These are phyloP conservation scores for Sphenopsis melanotis DNA, from an alignment of 2,797 vertebrate genomes.

Conservation along the genomic window DNA sequence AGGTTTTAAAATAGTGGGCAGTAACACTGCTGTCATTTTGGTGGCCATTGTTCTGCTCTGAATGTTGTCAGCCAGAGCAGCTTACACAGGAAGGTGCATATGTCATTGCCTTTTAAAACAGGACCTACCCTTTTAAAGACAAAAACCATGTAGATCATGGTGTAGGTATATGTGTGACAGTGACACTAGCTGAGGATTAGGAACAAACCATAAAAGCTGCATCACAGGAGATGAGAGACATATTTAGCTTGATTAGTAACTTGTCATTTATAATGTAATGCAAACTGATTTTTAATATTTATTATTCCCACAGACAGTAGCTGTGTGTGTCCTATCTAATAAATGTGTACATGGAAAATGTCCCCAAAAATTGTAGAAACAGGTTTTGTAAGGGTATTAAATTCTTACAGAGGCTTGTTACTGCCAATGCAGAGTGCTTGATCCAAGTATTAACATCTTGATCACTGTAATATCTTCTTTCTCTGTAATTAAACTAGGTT, in stretches of 20 bases:
- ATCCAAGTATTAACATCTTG: neutral
- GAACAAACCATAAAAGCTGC: neutral
- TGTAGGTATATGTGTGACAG: neutral
- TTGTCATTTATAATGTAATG: neutral
- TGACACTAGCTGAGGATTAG: neutral
- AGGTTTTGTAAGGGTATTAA: neutral
- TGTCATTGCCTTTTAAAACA: neutral
- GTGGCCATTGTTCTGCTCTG: neutral
- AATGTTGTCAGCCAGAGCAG: neutral
- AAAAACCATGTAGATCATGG: neutral
- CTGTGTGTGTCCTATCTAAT: neutral
- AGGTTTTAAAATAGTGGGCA: neutral
- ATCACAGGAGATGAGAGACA: neutral
- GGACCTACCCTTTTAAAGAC: neutral
- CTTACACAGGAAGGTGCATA: neutral
- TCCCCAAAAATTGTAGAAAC: neutral
- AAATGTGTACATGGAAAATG: neutral
- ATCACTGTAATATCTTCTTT: neutral
- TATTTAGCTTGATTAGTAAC: neutral
- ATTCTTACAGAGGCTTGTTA: neutral
- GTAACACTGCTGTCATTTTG: neutral
- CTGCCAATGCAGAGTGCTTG: neutral
- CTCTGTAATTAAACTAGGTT: conserved; percentile 1
- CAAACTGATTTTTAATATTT: neutral
- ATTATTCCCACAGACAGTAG: neutral